These are phyloP conservation scores for Bombycilla garrulus DNA, from an alignment of 2,113 vertebrate species.

Conservation along the genomic window DNA sequence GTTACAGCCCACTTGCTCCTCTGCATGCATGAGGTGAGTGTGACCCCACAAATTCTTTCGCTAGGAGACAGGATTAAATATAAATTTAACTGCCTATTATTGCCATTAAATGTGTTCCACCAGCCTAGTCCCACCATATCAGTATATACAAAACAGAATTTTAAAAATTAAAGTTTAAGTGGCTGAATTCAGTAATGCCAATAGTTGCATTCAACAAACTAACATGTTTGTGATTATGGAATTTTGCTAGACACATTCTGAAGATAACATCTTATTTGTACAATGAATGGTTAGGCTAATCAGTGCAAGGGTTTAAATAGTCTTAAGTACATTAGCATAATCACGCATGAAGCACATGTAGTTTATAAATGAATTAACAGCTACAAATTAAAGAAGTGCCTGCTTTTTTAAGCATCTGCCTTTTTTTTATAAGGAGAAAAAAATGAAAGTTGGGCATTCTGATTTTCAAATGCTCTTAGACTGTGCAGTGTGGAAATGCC, in stretches of 20 bases:
- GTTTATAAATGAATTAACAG: constrained; percentile 57
- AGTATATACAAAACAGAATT: not conserved
- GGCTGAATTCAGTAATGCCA: constrained; percentile 37
- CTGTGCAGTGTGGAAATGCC: not conserved
- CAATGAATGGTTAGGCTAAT: constrained; percentile 37
- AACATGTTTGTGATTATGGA: constrained; percentile 48
- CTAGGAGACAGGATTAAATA: constrained; percentile 11
- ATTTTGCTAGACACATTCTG: constrained; percentile 46
- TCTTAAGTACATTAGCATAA: constrained; percentile 53
- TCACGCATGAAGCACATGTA: not conserved
- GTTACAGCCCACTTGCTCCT: not conserved
- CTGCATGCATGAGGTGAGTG: not conserved
- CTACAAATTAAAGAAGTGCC: constrained; percentile 34
- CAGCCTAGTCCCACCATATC: not conserved
- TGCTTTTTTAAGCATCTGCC: constrained; percentile 26
- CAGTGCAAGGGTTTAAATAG: constrained; percentile 34
- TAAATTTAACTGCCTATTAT: not conserved
- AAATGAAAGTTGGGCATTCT: not conserved
- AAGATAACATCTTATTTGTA: constrained; percentile 65
- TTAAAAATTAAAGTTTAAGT: not conserved
- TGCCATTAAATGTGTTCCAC: not conserved
- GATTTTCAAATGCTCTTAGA: not conserved
- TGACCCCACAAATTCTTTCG: not conserved
- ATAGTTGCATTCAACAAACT: constrained; percentile 24
- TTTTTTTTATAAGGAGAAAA: not conserved